Conservation (phyloP, 2,113 vertebrate genomes). For the Ophiodon elongatus region DNA sequence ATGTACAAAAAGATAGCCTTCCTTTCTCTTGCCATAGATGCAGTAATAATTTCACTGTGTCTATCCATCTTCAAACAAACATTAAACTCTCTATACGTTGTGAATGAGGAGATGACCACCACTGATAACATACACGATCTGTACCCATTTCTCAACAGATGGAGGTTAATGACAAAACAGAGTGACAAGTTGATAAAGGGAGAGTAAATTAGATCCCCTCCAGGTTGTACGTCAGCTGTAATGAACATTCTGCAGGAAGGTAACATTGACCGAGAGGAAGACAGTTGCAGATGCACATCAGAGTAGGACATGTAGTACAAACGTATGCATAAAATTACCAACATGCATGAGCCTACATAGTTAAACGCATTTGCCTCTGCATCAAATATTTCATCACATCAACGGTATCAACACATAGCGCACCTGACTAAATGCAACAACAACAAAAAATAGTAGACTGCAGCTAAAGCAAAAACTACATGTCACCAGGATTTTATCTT, state of each 20-base stretch:
- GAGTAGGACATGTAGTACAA: not conserved
- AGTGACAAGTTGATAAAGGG: constrained; percentile 57
- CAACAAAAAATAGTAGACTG: not conserved
- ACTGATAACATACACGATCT: constrained; percentile 26
- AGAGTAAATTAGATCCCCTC: constrained; percentile 22
- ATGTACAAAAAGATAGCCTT: not conserved
- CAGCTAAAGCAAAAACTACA: constrained; percentile 32
- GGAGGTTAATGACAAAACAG: constrained; percentile 50
- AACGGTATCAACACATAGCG: not conserved
- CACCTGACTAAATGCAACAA: constrained; percentile 30
- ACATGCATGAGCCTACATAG: not conserved
- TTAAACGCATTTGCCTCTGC: constrained; percentile 9
- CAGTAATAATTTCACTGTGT: not conserved
- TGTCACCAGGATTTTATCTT: constrained; percentile 23
- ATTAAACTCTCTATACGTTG: constrained; percentile 17
- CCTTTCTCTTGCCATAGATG: not conserved
- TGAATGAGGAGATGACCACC: constrained; percentile 50
- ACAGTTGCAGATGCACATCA: not conserved
- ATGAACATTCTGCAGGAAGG: not conserved
- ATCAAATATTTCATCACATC: constrained; percentile 28
- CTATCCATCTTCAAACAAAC: not conserved
- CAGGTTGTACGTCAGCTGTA: constrained; percentile 32
- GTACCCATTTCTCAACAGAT: constrained; percentile 44
- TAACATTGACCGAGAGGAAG: constrained; percentile 5
- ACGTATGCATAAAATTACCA: not conserved